Base-by-base conservation (phyloP, 2,888 invertebrate species). In the Eilema depressum region DNA sequence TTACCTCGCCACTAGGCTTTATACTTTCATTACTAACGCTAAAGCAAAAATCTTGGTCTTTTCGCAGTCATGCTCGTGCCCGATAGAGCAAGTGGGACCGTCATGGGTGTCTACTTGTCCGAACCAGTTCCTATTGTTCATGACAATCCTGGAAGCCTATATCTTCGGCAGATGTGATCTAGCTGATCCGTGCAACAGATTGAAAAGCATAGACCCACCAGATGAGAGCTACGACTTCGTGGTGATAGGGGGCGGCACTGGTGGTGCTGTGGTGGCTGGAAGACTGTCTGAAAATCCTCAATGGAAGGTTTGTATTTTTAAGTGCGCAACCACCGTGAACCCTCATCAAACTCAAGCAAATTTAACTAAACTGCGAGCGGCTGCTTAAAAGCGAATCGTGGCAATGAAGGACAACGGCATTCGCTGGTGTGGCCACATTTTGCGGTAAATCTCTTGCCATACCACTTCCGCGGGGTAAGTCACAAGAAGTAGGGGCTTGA, bases 211-310 rank as follows among this genome's bases (percentile, higher is more conserved):
- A 66, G 86, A 91, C 2, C 85, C 85, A 0, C 84, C 86, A 3
- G 96, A 96, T 68, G 86, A 92, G 1, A 95, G 91, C 68, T 97
- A 97, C 78, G 97, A 97, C 85, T 97, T 97, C 82, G 95, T 97
- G 41, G 96, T 97, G 10, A 91, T 96, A 17, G 97, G 97, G 0
- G 97, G 96, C 4, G 97, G 97, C 0, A 96, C 97, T 4, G 96
- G 96, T 0, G 97, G 97, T 0, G 91, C 97, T 0, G 96, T 96
- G 12, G 96, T 96, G 0, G 97, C 97, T 12, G 96, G 94, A 0
- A 93, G 97, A 70, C 87, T 97, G n/a, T 96, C 97, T 26, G 97
- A 97, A 83, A 95, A 96, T 61, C 93, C 96, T 10, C 93, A 96
- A 59, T 97, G 97, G 97, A 97, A 96, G 92, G 95, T 72, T 26